Evolutionary conservation across 2,888 invertebrate species (phyloP).

Genomic region (Notocelia uddmanniana): DNA sequence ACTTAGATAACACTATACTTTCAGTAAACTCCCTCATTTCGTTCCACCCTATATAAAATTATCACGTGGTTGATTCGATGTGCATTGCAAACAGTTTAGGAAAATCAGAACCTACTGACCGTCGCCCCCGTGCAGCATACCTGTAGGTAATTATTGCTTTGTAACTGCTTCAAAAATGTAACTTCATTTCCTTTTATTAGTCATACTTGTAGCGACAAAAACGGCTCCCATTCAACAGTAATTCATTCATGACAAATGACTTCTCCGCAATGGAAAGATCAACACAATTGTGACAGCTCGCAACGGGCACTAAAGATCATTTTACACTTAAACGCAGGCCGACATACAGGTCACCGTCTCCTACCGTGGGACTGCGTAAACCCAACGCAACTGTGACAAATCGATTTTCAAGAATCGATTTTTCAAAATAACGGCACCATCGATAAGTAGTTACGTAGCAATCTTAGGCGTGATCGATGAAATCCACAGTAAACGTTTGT

Average conservation of each 20-base stretch:
- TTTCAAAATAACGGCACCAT: conserved; percentile 85
- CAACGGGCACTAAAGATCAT: conserved; percentile 72
- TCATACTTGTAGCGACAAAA: conserved; percentile 29
- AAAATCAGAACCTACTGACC: not conserved
- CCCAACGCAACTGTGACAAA: conserved; percentile 79
- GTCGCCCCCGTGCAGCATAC: too few species aligned
- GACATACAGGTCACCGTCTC: conserved; percentile 57
- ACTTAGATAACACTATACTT: too few species aligned
- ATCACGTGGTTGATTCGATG: not conserved
- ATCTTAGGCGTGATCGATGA: conserved; percentile 83
- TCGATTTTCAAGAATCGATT: conserved; percentile 82
- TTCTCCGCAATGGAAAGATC: conserved; percentile 41
- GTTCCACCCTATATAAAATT: too few species aligned
- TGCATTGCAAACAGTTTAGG: not conserved
- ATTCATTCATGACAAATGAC: conserved; percentile 41
- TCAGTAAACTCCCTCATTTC: too few species aligned
- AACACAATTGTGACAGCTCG: conserved; percentile 59
- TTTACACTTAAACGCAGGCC: conserved; percentile 64
- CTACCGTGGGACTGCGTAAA: conserved; percentile 81
- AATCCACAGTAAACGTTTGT: conserved; percentile 79
- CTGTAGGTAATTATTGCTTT: conserved; percentile 15
- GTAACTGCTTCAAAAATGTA: conserved; percentile 15
- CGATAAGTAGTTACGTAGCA: conserved; percentile 79
- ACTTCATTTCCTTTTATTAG: conserved; percentile 34
- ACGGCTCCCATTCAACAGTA: conserved; percentile 30